Base-by-base conservation (phyloP, 2,888 invertebrate genomes). In the Biston stratarius region DNA sequence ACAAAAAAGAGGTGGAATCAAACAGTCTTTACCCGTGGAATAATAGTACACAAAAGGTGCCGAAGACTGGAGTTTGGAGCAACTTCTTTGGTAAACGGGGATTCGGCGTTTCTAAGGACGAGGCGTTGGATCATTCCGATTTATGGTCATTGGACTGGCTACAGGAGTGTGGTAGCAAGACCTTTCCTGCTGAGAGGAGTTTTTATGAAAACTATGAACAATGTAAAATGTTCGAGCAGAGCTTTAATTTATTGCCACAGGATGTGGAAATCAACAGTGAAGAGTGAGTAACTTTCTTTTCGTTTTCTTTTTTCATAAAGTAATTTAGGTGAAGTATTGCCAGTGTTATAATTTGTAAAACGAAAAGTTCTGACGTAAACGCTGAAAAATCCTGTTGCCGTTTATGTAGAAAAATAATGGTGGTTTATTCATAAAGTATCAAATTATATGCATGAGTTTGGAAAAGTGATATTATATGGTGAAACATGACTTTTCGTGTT, bases 11-110 rank as follows among this genome's bases (percentile, higher is more conserved):
- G 51, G 79, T 91, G 0, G 79, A 88, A 36, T 88, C 91, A 8
- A 90, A 93, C 57, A 91, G 92, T 72, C 90, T 92, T 71, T 90
- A 92, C 72, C 91, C 92, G 0, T 90, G 91, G 92, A 87, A 83
- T 69, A 92, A 92, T 75, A 74, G 81, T 0, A 90, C 92, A 0
- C 85, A 89, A 15, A 90, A 85, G 48, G 80, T 75, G 65, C 84
- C 86, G 14, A 93, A 87, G 67, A 81, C 69, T 64, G 83, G 83
- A 11, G 72, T 86, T 14, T 67, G 67, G 3, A 85, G 89, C 47
- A 85, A 87, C 77, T 87, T 86, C 71, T 80, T 92, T n/a, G 73
- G 88, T 5, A 92, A 90, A 77, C 83, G 86, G 69, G 88, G 90
- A 7, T 70, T 90, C 34, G 81, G 85, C 55, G 74, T 89, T 38